These are phyloP conservation scores for Thymallus thymallus DNA, from an alignment of 2,113 vertebrate species.

Conservation along the genomic window DNA sequence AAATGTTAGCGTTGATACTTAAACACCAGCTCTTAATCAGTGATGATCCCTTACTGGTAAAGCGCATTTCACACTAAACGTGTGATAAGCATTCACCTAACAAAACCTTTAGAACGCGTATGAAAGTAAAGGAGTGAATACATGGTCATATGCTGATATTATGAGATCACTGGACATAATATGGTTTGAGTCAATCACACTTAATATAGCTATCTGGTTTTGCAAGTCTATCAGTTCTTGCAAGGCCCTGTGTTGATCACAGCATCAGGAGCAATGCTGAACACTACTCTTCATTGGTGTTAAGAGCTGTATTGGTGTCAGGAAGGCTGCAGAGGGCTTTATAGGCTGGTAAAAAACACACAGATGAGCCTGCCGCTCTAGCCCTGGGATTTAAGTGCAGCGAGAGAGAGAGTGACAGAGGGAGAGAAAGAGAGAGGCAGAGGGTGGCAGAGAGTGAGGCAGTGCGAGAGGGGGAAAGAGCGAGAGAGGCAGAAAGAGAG, in stretches of 20 bases:
- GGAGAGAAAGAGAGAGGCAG: not conserved
- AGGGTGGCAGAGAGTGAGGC: not conserved
- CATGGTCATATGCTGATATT: not conserved
- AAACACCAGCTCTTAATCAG: not conserved
- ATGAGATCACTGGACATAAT: not conserved
- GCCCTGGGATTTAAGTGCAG: too few species aligned
- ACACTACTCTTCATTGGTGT: too few species aligned
- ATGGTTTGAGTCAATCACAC: too few species aligned
- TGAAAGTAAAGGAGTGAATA: not conserved
- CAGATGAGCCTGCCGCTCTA: too few species aligned
- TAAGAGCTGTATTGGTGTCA: too few species aligned
- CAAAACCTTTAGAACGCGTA: not conserved
- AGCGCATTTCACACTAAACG: not conserved
- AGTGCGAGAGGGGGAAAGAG: not conserved
- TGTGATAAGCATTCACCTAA: not conserved
- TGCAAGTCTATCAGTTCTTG: too few species aligned
- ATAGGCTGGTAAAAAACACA: too few species aligned
- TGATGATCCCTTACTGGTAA: not conserved
- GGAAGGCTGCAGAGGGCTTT: too few species aligned
- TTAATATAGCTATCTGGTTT: too few species aligned
- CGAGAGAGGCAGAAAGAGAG: not conserved
- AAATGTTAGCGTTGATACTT: constrained; percentile 6
- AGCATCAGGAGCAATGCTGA: too few species aligned
- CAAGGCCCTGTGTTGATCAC: too few species aligned
- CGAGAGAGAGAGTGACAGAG: not conserved